Conservation (phyloP, 2,888 invertebrate species). For the Eremobia ochroleuca region DNA sequence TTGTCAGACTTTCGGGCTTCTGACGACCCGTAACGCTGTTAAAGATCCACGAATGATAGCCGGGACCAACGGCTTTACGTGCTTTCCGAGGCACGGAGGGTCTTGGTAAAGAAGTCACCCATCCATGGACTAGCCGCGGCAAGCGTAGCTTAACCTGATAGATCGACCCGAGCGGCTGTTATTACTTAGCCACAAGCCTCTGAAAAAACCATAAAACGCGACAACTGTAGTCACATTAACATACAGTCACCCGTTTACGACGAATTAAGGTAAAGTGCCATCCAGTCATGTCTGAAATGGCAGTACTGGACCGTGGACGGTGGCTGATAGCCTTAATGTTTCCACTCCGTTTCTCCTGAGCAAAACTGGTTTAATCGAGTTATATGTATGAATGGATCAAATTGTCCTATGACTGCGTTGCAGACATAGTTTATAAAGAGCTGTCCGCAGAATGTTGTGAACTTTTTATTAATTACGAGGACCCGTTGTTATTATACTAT, state of each 20-base stretch:
- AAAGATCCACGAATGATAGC: too few relatives aligned
- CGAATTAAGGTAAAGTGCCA: slow-evolving; percentile 7
- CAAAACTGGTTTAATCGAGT: slow-evolving; percentile 24
- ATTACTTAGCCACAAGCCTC: neutral
- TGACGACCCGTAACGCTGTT: too few relatives aligned
- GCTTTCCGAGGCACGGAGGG: too few relatives aligned
- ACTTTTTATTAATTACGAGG: neutral
- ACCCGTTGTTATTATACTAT: too few relatives aligned
- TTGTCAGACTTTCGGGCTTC: too few relatives aligned
- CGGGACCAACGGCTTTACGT: too few relatives aligned
- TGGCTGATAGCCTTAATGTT: slow-evolving; percentile 16
- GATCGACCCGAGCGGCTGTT: neutral
- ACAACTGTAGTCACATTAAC: neutral
- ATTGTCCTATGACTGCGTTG: slow-evolving; percentile 3
- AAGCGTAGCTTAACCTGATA: too few relatives aligned
- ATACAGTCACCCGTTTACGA: neutral
- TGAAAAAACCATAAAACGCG: neutral
- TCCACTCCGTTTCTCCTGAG: neutral
- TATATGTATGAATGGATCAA: slow-evolving; percentile 23
- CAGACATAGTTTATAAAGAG: neutral
- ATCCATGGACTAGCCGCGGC: too few relatives aligned
- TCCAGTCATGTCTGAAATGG: neutral
- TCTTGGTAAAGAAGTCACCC: too few relatives aligned
- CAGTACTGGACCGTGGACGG: neutral
- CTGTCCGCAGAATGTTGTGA: neutral